These are phyloP conservation scores for Takifugu ocellatus DNA, from an alignment of 2,797 vertebrate genomes.

Conservation along the genomic window DNA sequence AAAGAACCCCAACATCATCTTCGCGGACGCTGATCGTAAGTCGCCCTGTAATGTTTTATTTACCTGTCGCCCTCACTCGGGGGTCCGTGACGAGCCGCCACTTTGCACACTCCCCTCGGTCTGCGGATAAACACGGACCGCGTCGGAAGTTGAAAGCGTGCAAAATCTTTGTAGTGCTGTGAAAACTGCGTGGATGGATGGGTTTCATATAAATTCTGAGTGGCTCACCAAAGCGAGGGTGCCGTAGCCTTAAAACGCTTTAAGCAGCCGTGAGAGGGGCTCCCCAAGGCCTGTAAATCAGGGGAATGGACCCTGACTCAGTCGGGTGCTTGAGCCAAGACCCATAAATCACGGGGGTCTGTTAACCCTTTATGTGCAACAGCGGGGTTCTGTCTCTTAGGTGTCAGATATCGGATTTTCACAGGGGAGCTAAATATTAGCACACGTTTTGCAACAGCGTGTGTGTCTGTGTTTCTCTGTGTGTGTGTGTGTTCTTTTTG, in stretches of 20 bases:
- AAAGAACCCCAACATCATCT: constrained; percentile 99
- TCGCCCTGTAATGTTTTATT: constrained; percentile 56
- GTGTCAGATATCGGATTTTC: constrained; percentile 71
- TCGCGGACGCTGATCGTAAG: constrained; percentile 98
- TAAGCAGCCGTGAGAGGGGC: constrained; percentile 73
- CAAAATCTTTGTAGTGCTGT: constrained; percentile 38
- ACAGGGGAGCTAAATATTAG: constrained; percentile 35
- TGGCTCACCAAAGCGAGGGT: constrained; percentile 65
- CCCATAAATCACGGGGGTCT: constrained; percentile 77
- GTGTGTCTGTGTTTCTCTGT: too few relatives aligned
- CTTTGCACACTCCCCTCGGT: constrained; percentile 16
- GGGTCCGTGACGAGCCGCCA: constrained; percentile 30
- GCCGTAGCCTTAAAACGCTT: constrained; percentile 74
- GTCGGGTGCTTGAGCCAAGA: constrained; percentile 68
- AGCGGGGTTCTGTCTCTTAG: constrained; percentile 69
- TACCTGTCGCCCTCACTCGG: constrained; percentile 37
- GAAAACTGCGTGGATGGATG: constrained; percentile 63
- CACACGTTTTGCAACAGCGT: constrained; percentile 19
- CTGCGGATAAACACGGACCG: constrained; percentile 23
- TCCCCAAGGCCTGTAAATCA: constrained; percentile 77
- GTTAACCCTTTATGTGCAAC: constrained; percentile 73
- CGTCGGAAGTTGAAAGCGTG: constrained; percentile 24
- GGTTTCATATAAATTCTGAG: constrained; percentile 65
- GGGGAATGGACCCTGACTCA: constrained; percentile 72
- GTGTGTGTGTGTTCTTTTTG: background rate